A percentile compares a stretch with the other conserved stretches of the same genome.
These are phyloP conservation scores for Naja naja DNA, from an alignment of 2,113 vertebrate species.

Conservation along the genomic window DNA sequence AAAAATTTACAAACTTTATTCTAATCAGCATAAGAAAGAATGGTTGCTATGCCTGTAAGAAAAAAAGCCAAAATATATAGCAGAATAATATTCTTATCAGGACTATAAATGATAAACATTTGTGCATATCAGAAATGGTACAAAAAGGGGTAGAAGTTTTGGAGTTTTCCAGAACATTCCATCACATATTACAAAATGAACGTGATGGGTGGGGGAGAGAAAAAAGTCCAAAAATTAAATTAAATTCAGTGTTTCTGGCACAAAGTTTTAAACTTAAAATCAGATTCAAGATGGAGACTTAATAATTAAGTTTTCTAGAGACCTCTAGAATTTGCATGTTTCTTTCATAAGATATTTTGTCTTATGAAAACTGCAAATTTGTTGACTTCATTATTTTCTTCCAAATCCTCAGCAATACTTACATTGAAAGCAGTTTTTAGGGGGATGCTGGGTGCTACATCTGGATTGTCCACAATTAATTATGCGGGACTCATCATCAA, in stretches of 20 bases:
- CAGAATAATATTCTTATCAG: background rate
- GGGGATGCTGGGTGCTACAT: background rate
- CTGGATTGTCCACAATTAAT: background rate
- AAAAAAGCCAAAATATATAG: background rate
- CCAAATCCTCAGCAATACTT: background rate
- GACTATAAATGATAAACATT: background rate
- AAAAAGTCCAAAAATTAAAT: background rate
- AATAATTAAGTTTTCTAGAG: background rate
- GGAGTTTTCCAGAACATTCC: background rate
- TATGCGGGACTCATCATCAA: background rate
- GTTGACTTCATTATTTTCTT: background rate
- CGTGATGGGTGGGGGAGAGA: background rate
- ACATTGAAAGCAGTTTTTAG: background rate
- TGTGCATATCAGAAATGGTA: background rate
- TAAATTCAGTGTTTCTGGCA: background rate
- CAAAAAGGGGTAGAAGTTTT: background rate
- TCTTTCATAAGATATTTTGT: background rate
- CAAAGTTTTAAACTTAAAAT: background rate
- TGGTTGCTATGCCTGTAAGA: background rate
- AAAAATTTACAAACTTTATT: background rate
- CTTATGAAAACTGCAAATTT: background rate
- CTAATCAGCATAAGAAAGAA: background rate
- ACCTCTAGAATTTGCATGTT: background rate
- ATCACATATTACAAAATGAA: background rate
- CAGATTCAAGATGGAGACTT: background rate